Evolutionary conservation across 2,888 invertebrate species (phyloP).

Genomic region (Globia sparganii): DNA sequence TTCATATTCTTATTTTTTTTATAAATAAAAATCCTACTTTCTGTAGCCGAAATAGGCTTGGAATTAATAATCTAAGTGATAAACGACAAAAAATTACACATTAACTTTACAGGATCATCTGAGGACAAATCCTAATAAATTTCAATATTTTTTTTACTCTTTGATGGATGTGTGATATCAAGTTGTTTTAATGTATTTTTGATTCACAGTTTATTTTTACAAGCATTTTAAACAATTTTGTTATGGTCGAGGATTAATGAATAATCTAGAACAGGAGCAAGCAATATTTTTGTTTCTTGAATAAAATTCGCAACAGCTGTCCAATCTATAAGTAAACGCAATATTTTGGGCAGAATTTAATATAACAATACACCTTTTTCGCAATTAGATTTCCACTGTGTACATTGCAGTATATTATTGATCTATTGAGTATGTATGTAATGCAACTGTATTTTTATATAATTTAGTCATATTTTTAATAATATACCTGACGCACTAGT

Average conservation of each 20-base stretch:
- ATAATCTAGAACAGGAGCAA: constrained; percentile 11
- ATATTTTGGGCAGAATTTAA: constrained; percentile 5
- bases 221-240: neutral
- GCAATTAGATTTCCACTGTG: constrained; percentile 40
- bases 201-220: neutral
- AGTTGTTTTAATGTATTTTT: neutral
- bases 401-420: constrained; percentile 22
- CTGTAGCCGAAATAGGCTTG: neutral
- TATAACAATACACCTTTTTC: constrained; percentile 33
- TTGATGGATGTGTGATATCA: neutral
- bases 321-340: constrained; percentile 1
- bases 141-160: neutral
- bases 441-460: constrained; percentile 25
- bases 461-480: neutral
- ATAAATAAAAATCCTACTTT: neutral
- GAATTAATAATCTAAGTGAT: neutral
- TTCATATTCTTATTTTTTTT: neutral
- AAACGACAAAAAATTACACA: neutral
- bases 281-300: constrained; percentile 11
- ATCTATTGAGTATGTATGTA: constrained; percentile 7
- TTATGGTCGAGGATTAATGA: neutral
- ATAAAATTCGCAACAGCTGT: constrained; percentile 37
- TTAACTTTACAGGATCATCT: neutral
- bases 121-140: neutral
- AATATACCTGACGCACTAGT: constrained; percentile 59